These are phyloP conservation scores for Hozukius guyotensis DNA, from an alignment of 2,797 vertebrate genomes.

Conservation along the genomic window DNA sequence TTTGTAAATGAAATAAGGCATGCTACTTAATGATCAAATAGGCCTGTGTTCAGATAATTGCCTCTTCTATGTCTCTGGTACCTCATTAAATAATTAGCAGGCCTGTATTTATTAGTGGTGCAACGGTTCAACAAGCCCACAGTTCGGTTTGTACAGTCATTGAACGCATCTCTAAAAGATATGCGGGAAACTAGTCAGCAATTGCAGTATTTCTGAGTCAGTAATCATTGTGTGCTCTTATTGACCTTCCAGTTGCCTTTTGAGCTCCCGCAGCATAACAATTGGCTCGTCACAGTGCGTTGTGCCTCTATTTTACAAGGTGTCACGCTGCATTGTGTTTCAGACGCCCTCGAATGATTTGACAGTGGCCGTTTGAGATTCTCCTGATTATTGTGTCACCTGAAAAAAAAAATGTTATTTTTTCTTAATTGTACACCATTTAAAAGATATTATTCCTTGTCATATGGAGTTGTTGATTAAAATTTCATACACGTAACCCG, in stretches of 20 bases:
- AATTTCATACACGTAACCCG: not conserved
- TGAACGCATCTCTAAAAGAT: not conserved
- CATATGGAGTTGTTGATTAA: conserved; percentile 26
- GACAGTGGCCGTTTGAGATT: conserved; percentile 21
- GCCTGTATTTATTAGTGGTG: too few species aligned
- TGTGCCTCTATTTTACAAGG: conserved; percentile 11
- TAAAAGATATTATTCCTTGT: conserved; percentile 31
- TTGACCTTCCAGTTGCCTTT: conserved; percentile 40
- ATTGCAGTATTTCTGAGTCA: conserved; percentile 27
- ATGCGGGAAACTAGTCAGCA: not conserved
- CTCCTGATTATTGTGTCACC: conserved; percentile 12
- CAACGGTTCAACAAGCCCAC: too few species aligned
- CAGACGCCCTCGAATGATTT: conserved; percentile 22
- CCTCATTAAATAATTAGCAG: too few species aligned
- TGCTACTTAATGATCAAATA: too few species aligned
- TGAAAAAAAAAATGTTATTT: conserved; percentile 41
- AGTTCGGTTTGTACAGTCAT: too few species aligned
- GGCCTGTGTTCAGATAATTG: too few species aligned
- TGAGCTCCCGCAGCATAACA: conserved; percentile 42
- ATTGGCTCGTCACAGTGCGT: conserved; percentile 31
- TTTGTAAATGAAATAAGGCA: too few species aligned
- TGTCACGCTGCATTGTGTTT: conserved; percentile 20
- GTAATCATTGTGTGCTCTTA: conserved; percentile 33
- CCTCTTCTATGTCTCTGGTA: too few species aligned
- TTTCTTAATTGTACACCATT: conserved; percentile 28